Percentiles rank a stretch among this genome's conserved stretches.
Conservation (phyloP, 2,797 vertebrate genomes). For the Arctocebus calabarensis region DNA sequence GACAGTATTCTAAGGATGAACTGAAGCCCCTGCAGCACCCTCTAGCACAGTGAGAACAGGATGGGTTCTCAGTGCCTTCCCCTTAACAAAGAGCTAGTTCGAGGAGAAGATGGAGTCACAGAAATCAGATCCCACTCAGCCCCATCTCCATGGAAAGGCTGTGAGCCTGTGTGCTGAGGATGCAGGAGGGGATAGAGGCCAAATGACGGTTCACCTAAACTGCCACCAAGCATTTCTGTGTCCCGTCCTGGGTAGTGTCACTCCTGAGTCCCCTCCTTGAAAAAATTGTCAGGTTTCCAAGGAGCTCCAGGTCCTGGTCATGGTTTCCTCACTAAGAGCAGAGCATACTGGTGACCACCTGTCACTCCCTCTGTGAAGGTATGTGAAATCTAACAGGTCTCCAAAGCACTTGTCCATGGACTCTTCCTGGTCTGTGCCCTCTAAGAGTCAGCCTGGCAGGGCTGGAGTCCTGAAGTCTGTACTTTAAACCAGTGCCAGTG, state of each 20-base stretch:
- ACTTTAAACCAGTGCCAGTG: not conserved
- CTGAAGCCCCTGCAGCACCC: not conserved
- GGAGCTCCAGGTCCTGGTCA: rapidly evolving
- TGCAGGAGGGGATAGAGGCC: not conserved
- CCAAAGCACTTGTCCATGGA: not conserved
- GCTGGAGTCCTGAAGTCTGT: not conserved
- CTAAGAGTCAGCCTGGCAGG: not conserved
- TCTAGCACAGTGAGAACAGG: not conserved
- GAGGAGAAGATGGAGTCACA: not conserved
- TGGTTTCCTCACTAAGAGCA: not conserved
- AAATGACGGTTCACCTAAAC: not conserved
- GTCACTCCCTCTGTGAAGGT: not conserved
- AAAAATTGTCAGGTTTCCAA: not conserved
- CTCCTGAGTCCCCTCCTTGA: not conserved
- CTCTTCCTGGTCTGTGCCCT: not conserved
- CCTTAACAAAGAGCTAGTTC: not conserved
- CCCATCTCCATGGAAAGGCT: not conserved
- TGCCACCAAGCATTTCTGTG: not conserved
- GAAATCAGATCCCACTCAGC: not conserved
- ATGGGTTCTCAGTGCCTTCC: not conserved
- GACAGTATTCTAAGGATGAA: not conserved
- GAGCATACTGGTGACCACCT: not conserved
- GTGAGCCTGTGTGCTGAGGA: too few relatives aligned
- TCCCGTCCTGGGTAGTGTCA: not conserved
- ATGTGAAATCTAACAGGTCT: not conserved